Base-by-base conservation (phyloP, 2,888 invertebrate genomes). In the Rotaria macrura region DNA sequence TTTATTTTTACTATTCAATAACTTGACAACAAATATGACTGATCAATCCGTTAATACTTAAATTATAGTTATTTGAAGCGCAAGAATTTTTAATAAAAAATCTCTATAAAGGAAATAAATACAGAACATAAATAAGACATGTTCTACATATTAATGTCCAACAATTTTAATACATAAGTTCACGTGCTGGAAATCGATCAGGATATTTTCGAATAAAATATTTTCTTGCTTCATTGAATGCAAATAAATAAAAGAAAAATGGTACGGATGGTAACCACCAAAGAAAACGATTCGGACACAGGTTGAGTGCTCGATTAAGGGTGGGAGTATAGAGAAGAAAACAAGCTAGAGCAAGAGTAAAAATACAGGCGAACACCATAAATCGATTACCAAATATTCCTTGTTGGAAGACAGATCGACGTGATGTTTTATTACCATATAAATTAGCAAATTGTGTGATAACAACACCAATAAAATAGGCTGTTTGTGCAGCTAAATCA, bases 251-350 rank as follows among this genome's bases (percentile, higher is more conserved):
- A 20, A 85, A 43, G 29, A 84, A 83, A 49, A 85, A 85, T 34
- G 85, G 85, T 72, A 85, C n/a, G 38, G 83, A 40, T 17, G 85
- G 85, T 38, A 85, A 72, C 85, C 85, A 85, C 85, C 85, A 85
- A 23, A 85, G 52, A 65, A 85, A 85, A 52, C 79, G 65, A 84
- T 84, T 85, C 14, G 85, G 85, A 52, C 57, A 47, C 49, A 85
- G 84, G 38, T 65, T 84, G n/a, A 85, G 52, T 38, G 84, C 85
- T 52, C 65, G 47, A 49, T 85, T 84, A 12, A 85, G 49, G 49
- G 57, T 84, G 34, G 85, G 85, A 47, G 52, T n/a, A 65, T 85
- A 85, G 12, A 55, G 34, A 34, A 85, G 84, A 85, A 85, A 83
- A 40, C 85, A 85, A 7, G 85, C 49, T 23, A 85, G 34, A 25